A percentile compares a stretch with the other conserved stretches of the same genome.
These are phyloP conservation scores for Bothrops jararaca DNA, from an alignment of 2,113 vertebrate species.

Conservation along the genomic window DNA sequence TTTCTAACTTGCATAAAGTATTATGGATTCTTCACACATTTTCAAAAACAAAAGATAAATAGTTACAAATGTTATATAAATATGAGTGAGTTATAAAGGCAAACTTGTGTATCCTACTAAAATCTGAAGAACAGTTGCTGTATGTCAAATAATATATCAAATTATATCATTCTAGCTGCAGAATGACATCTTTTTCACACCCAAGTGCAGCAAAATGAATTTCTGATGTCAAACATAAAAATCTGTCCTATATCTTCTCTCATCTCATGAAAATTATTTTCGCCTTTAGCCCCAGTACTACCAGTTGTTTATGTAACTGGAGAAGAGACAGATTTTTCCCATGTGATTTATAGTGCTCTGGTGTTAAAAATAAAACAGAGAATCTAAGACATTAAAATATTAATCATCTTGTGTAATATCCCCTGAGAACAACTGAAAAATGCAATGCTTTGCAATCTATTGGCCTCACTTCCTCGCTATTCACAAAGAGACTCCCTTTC, in stretches of 20 bases:
- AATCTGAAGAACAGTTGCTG: not conserved
- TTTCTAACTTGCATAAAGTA: not conserved
- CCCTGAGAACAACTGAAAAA: slow-evolving; percentile 58
- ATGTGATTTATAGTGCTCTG: slow-evolving; percentile 70
- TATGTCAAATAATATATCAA: not conserved
- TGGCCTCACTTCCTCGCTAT: slow-evolving; percentile 35
- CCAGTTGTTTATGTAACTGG: slow-evolving; percentile 61
- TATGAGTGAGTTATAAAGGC: not conserved
- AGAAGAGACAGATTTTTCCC: slow-evolving; percentile 56
- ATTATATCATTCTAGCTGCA: not conserved
- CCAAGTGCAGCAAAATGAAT: not conserved
- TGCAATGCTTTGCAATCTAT: slow-evolving; percentile 40
- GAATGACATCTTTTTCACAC: not conserved
- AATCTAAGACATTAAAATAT: slow-evolving; percentile 74
- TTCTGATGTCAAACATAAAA: slow-evolving; percentile 17
- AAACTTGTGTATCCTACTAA: not conserved
- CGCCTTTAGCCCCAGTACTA: slow-evolving; percentile 33
- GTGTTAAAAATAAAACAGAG: slow-evolving; percentile 65
- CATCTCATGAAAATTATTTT: slow-evolving; percentile 23
- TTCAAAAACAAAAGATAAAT: not conserved
- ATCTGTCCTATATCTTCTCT: slow-evolving; percentile 7
- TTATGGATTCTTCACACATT: not conserved
- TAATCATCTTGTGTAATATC: slow-evolving; percentile 64
- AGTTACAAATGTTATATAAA: not conserved
- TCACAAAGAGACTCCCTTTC: slow-evolving; percentile 59